Base-by-base conservation (phyloP, 2,888 invertebrate species). In the Scaptomyza tumidula region DNA sequence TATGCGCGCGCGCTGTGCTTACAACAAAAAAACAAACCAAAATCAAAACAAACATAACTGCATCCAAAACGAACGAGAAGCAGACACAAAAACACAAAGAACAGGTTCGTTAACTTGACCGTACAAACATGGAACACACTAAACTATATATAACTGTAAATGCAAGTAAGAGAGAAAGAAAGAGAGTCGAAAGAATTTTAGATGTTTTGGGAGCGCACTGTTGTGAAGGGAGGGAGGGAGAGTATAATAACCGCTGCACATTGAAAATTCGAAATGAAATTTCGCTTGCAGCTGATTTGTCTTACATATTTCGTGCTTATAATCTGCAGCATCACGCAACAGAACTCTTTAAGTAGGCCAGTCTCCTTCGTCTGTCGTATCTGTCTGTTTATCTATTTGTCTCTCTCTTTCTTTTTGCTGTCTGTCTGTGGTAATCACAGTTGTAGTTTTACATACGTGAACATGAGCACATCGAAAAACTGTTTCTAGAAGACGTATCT, bases 261-360 rank as follows among this genome's bases (percentile, higher is more conserved):
- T 45, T 58, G 27, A 45, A 45, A 16, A 13, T 24, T n/a, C 19
- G 41, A 57, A 49, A 39, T 29, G 45, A 58, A 71, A 55, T 54
- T 44, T 69, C 33, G 16, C 56, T n/a, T 35, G 39, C 33, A n/a
- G 37, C 35, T 50, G 61, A 33, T 55, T 76, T 55, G 31, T 3
- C 39, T 56, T 72, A n/a, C n/a, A 13, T 27, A 11, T 27, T 62
- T 48, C 53, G 37, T 62, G 35, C 60, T 24, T 44, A 63, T 62
- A 49, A 56, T 72, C 43, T 41, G 56, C 53, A 57, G 65, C 53
- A 19, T 37, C 33, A 37, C 43, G 52, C 55, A 39, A 33, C 35
- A 39, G 29, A 74, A 49, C 41, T 37, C 10, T 16, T 9, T 63
- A 76, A 69, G 69, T 78, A 65, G 76, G 74, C 52, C 76, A 76